Evolutionary conservation across 1,140 invertebrate genomes (phyloP).

Genomic region (Oncopodura yosiiana): DNA sequence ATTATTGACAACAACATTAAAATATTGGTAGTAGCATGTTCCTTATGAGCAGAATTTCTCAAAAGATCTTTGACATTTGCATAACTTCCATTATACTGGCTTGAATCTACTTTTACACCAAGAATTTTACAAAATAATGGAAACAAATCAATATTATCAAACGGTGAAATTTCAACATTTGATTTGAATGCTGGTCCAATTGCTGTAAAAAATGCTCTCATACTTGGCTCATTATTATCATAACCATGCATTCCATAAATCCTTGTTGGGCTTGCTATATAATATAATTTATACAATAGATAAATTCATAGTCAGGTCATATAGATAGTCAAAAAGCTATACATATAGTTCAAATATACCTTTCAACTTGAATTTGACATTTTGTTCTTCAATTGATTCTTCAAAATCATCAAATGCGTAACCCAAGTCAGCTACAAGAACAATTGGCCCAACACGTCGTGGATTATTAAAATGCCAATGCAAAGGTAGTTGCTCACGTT

Average conservation of each 20-base stretch:
- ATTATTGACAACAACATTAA: too few relatives aligned
- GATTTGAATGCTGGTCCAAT: slow-evolving; percentile 52
- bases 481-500: slow-evolving; percentile 47
- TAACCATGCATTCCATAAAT: slow-evolving; percentile 58
- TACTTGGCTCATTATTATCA: slow-evolving; percentile 48
- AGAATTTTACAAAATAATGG: slow-evolving; percentile 56
- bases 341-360: slow-evolving; percentile 39
- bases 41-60: too few relatives aligned
- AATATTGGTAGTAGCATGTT: too few relatives aligned
- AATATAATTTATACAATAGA: background rate
- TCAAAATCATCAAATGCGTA: slow-evolving; percentile 49
- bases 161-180: slow-evolving; percentile 40
- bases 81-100: slow-evolving; percentile 45
- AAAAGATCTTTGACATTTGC: too few relatives aligned
- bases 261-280: slow-evolving; percentile 41
- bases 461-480: slow-evolving; percentile 49
- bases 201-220: slow-evolving; percentile 61
- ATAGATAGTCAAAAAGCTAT: too few relatives aligned
- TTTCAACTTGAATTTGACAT: slow-evolving; percentile 44
- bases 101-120: slow-evolving; percentile 44
- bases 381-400: slow-evolving; percentile 40
- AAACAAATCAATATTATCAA: slow-evolving; percentile 56
- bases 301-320: too few relatives aligned
- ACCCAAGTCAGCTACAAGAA: slow-evolving; percentile 48
- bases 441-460: slow-evolving; percentile 48